These are phyloP conservation scores for Gymnobelideus leadbeateri DNA, from an alignment of 2,113 vertebrate species.

Conservation along the genomic window DNA sequence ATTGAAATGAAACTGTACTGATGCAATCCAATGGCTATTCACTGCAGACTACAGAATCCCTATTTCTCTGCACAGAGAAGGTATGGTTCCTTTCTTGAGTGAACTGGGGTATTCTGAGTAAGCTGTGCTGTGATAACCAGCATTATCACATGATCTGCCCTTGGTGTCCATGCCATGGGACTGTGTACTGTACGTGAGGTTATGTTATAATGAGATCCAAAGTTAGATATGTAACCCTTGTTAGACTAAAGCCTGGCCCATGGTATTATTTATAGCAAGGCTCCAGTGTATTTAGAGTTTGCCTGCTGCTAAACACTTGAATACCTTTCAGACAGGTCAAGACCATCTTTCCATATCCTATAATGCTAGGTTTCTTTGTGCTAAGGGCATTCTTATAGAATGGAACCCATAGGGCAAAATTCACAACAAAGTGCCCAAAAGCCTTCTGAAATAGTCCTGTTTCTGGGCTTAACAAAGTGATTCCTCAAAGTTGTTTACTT, in stretches of 20 bases:
- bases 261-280: not conserved
- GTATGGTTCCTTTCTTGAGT: too few species aligned
- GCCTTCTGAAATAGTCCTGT: not conserved
- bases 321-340: not conserved
- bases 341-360: not conserved
- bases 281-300: not conserved
- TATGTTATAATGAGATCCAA: not conserved
- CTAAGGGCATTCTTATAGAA: not conserved
- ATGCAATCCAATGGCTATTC: not conserved
- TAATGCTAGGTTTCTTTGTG: not conserved
- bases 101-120: not conserved
- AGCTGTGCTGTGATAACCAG: not conserved
- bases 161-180: not conserved
- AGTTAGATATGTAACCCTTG: not conserved
- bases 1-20: not conserved
- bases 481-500: not conserved
- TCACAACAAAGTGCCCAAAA: fast-evolving
- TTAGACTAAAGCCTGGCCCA: not conserved
- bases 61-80: not conserved
- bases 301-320: not conserved
- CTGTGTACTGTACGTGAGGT: not conserved
- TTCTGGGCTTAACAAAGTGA: not conserved
- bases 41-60: not conserved
- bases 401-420: not conserved
- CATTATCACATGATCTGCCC: not conserved